A percentile compares a stretch with the other conserved stretches of the same genome.
Conservation (phyloP, 2,113 vertebrate genomes). For the Gallinago jamesoni region DNA sequence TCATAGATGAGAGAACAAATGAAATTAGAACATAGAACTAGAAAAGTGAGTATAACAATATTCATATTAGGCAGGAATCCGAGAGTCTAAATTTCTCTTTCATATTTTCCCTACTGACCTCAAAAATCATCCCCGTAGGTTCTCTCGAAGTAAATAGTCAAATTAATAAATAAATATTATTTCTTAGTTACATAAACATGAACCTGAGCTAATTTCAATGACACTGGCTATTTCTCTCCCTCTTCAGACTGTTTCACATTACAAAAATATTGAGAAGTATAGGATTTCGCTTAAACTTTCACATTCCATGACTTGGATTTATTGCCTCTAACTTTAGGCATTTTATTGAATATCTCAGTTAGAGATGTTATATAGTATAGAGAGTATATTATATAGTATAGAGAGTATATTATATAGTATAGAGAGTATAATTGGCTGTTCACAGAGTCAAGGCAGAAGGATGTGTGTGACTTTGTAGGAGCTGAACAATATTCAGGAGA, state of each 20-base stretch:
- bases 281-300: neutral
- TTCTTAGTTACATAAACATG: neutral
- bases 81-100: neutral
- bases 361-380: neutral
- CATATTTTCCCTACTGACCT: neutral
- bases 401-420: too few species aligned
- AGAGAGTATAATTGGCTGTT: neutral
- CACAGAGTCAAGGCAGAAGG: neutral
- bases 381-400: too few species aligned
- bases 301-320: neutral
- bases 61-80: neutral
- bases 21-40: neutral
- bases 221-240: neutral
- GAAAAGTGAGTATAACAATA: neutral
- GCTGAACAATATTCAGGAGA: neutral
- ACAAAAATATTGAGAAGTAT: neutral
- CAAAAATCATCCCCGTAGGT: neutral
- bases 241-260: neutral
- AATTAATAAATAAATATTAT: neutral
- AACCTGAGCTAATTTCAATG: neutral
- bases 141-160: neutral
- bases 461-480: neutral
- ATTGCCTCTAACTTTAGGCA: neutral
- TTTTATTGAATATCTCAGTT: neutral
- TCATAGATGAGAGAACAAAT: neutral